Percentiles rank a stretch among this genome's conserved stretches.
phyloP scores from a whole-genome alignment of 1,140 invertebrate genomes.

The Melipona quadrifasciata region DNA sequence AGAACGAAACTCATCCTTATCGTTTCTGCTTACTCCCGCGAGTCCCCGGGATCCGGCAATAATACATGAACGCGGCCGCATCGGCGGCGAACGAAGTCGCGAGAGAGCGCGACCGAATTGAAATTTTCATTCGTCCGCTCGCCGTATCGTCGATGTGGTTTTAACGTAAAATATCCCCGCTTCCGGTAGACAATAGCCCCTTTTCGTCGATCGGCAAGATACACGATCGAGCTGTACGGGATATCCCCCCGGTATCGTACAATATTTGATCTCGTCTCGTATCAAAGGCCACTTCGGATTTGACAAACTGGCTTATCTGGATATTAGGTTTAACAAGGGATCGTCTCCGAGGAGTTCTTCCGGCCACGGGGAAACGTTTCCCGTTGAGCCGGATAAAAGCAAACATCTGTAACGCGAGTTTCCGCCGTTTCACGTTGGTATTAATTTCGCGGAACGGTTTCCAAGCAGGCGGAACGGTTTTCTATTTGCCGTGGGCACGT shows the following conservation, averaged over 20 bases:
- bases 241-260: background rate
- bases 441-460: background rate
- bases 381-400: background rate
- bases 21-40: background rate
- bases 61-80: constrained; percentile 15
- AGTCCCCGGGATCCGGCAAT: constrained; percentile 24
- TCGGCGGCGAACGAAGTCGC: background rate
- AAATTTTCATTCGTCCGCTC: constrained; percentile 16
- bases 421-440: background rate
- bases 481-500: background rate
- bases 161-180: constrained; percentile 15
- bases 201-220: background rate
- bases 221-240: too few relatives aligned
- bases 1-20: constrained; percentile 28
- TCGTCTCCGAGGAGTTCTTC: too few relatives aligned
- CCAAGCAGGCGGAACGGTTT: background rate
- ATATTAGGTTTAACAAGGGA: background rate
- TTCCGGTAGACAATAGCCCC: background rate
- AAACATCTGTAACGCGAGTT: background rate
- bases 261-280: background rate
- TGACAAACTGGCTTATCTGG: background rate
- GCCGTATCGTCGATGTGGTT: background rate
- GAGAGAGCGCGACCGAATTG: constrained; percentile 15
- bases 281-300: background rate
- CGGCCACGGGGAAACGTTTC: too few relatives aligned